Percentiles rank a stretch among this genome's conserved stretches.
Evolutionary conservation across 2,888 invertebrate species (phyloP).

Genomic region (Epirrhoe alternata): DNA sequence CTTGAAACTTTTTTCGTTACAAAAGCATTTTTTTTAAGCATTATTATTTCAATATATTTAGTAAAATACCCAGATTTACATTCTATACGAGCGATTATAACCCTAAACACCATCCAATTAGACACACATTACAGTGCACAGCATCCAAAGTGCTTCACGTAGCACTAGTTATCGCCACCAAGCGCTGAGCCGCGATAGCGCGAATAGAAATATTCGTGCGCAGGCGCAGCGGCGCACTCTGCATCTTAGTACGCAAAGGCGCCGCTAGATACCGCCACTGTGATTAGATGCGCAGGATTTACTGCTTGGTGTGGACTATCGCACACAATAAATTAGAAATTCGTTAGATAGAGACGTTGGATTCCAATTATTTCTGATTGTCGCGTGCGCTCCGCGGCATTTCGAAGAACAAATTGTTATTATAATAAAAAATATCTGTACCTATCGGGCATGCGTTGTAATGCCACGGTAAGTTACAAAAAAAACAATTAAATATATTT

Average conservation of each 20-base stretch:
- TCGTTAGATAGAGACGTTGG: slow-evolving; percentile 82
- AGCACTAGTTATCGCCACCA: slow-evolving; percentile 38
- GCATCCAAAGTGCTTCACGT: slow-evolving; percentile 7
- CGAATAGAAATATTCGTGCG: slow-evolving; percentile 71
- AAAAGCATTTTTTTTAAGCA: too few relatives aligned
- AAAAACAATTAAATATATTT: too few relatives aligned
- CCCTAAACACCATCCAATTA: neutral
- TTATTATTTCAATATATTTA: too few relatives aligned
- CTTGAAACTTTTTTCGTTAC: too few relatives aligned
- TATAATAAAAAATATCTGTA: neutral
- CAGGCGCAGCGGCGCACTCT: slow-evolving; percentile 62
- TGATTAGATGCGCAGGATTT: slow-evolving; percentile 82
- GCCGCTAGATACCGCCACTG: slow-evolving; percentile 78
- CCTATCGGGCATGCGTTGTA: neutral
- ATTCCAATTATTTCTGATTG: slow-evolving; percentile 76
- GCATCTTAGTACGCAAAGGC: slow-evolving; percentile 78
- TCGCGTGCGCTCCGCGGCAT: slow-evolving; percentile 41
- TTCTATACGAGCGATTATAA: neutral
- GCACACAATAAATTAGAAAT: slow-evolving; percentile 82
- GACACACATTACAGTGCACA: neutral
- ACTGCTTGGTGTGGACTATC: slow-evolving; percentile 73
- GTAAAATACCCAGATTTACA: too few relatives aligned
- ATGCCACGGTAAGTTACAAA: too few relatives aligned
- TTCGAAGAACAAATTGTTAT: slow-evolving; percentile 3
- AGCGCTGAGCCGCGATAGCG: slow-evolving; percentile 45